Evolutionary conservation across 2,797 vertebrate genomes (phyloP), one percentile per base, ranked within the genome.

Genomic region (Peromyscus attwateri): DNA sequence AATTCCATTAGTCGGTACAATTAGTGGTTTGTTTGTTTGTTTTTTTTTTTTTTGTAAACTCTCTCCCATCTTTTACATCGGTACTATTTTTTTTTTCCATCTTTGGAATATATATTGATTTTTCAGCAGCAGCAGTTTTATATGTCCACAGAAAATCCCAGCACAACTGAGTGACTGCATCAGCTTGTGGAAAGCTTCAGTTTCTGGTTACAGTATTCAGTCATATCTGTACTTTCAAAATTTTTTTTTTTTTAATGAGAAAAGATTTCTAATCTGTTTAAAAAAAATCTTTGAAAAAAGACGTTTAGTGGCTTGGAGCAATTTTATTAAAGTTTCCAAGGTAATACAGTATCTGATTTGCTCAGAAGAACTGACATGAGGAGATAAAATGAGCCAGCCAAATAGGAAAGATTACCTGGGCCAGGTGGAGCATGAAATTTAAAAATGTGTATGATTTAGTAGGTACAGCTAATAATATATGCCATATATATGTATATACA

Each of bases 181-280:
- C 17, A 23, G 57, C 52, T 19, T 2, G 8, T 31, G 52, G 29
- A 8, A 60, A 60, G 13, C 34, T 60, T 34, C 37, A 76, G 29
- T 34, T 73, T 76, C n/a, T 89, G 71, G 55, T 25, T 37, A 62
- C 6, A 25, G 11, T 29, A 40, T 19, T 46, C 46, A 89, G 37
- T 46, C 25, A 34, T 76, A 14, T 1, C 55, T 60, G 40, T 43
- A 62, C 17, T 75, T 37, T 29, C 49, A 88, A 37, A 71, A 19
- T n/a, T n/a, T 37, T 71, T 64, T 64, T 62, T 62, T 70, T n/a
- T 70, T 70, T 40, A 40, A 71, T 71, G 52, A 43, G 49, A 88
- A 96, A 40, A 75, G 55, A 93, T 79, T 90, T 89, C 55, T 37
- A 87, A 80, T 27, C n/a, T 91, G 25, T 66, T 95, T 91, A 64